phyloP scores from a whole-genome alignment of 30 jellyfish, hydroid and myxozoan species.

The Hydractinia echinata region DNA sequence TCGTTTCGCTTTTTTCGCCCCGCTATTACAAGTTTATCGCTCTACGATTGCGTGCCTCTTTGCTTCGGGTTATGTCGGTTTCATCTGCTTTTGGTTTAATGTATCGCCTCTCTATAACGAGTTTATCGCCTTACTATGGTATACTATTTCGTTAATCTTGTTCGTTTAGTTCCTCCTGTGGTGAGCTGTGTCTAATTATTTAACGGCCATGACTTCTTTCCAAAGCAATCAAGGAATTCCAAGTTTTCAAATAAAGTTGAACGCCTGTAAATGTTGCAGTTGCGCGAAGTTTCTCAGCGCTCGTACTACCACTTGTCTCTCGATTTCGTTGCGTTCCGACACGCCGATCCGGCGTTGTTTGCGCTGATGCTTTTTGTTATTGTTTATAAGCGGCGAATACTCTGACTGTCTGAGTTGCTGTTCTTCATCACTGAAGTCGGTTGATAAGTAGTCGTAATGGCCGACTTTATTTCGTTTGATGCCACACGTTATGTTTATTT shows the following conservation, averaged over 20 bases:
- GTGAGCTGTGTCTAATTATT: not conserved
- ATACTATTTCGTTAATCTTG: too few species aligned
- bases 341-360: not conserved
- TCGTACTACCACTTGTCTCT: not conserved
- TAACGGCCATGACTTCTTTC: not conserved
- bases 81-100: too few species aligned
- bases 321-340: conserved; percentile 19
- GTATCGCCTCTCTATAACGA: too few species aligned
- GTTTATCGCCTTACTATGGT: too few species aligned
- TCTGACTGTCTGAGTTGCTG: not conserved
- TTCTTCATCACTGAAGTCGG: not conserved
- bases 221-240: not conserved
- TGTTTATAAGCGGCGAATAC: not conserved
- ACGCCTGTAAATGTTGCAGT: not conserved
- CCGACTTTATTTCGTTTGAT: too few species aligned
- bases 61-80: too few species aligned
- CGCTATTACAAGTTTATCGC: not conserved
- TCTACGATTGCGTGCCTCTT: too few species aligned
- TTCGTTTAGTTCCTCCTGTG: too few species aligned
- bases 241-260: not conserved
- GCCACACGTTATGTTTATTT: too few species aligned
- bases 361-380: not conserved
- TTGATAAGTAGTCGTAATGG: not conserved
- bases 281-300: conserved; percentile 1
- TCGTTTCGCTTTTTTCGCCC: not conserved